Conservation (phyloP, 1,140 invertebrate genomes). For the Drosophila virilis region DNA sequence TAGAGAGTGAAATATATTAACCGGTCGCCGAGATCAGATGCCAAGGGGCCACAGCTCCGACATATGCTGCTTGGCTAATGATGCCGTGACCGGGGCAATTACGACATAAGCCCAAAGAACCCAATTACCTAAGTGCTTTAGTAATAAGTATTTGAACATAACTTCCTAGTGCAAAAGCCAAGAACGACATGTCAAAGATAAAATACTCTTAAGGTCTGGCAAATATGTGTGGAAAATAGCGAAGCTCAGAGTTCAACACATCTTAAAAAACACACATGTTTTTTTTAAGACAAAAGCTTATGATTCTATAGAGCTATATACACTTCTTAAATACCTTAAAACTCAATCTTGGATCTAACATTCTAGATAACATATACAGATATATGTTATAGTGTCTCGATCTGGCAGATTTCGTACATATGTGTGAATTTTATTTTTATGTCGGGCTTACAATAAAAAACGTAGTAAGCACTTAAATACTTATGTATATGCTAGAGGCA, state of each 20-base stretch:
- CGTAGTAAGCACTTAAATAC: not conserved
- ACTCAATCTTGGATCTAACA: no score
- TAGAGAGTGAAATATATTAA: not conserved
- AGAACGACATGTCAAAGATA: no score
- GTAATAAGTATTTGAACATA: not conserved
- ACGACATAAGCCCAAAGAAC: constrained; percentile 27
- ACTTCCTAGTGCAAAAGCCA: constrained; percentile 11
- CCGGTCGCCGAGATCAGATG: constrained; percentile 4
- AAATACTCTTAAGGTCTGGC: no score
- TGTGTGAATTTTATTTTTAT: constrained; percentile 3
- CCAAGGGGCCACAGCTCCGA: constrained; percentile 36
- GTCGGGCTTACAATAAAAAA: constrained; percentile 6
- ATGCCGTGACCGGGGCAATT: constrained; percentile 59
- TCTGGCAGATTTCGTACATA: not conserved
- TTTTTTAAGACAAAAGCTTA: no score
- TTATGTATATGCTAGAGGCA: constrained; percentile 1
- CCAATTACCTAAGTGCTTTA: not conserved
- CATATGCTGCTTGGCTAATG: constrained; percentile 43
- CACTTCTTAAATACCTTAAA: no score
- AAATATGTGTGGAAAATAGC: no score
- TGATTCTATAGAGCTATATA: no score
- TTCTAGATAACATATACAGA: no score
- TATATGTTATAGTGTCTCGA: no score
- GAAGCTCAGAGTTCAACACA: no score
- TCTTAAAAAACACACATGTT: no score